Conservation (phyloP, 1,140 invertebrate species). For the Leptinotarsa lineolata region DNA sequence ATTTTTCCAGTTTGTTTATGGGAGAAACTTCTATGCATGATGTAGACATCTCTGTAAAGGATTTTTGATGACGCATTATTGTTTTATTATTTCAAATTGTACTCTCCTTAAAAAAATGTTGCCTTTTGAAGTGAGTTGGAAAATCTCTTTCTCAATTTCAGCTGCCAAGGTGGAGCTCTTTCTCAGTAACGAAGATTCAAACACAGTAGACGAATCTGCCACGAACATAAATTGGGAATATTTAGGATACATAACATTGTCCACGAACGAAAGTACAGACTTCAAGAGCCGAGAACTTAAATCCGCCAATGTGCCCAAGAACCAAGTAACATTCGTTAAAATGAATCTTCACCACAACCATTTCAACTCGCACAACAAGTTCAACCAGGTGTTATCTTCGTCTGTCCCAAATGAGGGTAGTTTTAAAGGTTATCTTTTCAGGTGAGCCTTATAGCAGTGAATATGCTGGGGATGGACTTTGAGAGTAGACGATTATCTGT, state of each 20-base stretch:
- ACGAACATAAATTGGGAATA: conserved; percentile 65
- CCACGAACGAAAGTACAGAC: conserved; percentile 78
- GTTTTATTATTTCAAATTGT: too few species aligned
- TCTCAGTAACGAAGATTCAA: conserved; percentile 60
- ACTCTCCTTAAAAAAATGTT: too few species aligned
- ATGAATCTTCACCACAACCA: conserved; percentile 83
- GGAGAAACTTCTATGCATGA: too few species aligned
- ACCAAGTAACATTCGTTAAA: conserved; percentile 81
- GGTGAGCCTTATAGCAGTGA: conserved; percentile 57
- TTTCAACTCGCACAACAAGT: conserved; percentile 71
- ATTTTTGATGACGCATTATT: too few species aligned
- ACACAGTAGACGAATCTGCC: conserved; percentile 56
- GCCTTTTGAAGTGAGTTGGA: too few species aligned
- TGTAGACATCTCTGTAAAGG: too few species aligned
- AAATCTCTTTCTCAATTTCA: conserved; percentile 44
- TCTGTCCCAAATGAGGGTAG: not conserved
- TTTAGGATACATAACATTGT: conserved; percentile 79
- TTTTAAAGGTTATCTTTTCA: conserved; percentile 32
- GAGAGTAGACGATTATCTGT: conserved; percentile 28
- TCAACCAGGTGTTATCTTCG: conserved; percentile 73
- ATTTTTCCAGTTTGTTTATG: too few species aligned
- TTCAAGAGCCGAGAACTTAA: conserved; percentile 86
- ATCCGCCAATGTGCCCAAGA: conserved; percentile 79
- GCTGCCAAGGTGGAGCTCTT: conserved; percentile 68
- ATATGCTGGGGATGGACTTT: conserved; percentile 50